phyloP scores from a whole-genome alignment of 2,113 vertebrate genomes.

The Callipepla squamata region DNA sequence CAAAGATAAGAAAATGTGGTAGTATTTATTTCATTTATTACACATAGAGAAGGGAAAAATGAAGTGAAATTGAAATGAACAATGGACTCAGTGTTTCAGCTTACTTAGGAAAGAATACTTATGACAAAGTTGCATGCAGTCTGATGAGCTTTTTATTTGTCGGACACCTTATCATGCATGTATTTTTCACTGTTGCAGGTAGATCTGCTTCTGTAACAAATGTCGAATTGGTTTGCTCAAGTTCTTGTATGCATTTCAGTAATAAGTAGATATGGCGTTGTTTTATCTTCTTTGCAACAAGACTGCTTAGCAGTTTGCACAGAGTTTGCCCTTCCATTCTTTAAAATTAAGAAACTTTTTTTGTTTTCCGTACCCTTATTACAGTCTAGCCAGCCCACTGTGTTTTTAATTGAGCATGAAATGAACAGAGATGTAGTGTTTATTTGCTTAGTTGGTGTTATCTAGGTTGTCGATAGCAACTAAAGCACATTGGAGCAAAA shows the following conservation, averaged over 20 bases:
- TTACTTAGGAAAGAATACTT: not conserved
- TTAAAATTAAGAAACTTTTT: not conserved
- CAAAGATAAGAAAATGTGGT: not conserved
- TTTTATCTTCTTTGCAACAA: not conserved
- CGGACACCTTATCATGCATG: fast-evolving
- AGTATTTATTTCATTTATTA: not conserved
- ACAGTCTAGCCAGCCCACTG: not conserved
- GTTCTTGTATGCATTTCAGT: not conserved
- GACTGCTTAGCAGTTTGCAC: not conserved
- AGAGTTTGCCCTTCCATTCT: not conserved
- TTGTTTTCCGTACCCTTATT: not conserved
- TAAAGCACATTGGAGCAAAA: not conserved
- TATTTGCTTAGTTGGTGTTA: not conserved
- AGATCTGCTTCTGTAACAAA: not conserved
- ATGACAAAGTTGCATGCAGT: not conserved
- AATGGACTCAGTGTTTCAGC: not conserved
- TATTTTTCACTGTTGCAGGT: not conserved
- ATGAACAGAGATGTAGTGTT: conserved; percentile 53
- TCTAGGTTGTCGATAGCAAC: not conserved
- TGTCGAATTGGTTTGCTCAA: not conserved
- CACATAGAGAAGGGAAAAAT: not conserved
- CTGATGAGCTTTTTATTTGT: not conserved
- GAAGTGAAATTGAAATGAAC: not conserved
- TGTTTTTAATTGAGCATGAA: conserved; percentile 61
- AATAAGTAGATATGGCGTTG: fast-evolving